These are phyloP conservation scores for Polymixis flavicincta DNA, from an alignment of 2,888 invertebrate genomes.

Conservation along the genomic window DNA sequence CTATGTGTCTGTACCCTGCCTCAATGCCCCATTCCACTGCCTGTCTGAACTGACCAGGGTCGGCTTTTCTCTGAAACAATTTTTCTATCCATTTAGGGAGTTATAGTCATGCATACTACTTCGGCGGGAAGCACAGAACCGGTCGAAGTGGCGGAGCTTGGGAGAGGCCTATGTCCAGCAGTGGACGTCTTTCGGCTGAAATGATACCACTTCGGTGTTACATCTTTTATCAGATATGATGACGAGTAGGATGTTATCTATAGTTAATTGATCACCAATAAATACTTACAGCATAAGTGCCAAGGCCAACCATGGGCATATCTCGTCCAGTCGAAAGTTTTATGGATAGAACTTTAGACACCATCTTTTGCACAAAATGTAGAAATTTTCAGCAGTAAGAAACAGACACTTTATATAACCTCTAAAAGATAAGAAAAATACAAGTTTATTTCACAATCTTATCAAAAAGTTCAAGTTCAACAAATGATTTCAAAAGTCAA, in stretches of 20 bases:
- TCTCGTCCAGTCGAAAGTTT: conserved; percentile 88
- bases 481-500: conserved; percentile 2
- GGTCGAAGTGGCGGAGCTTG: too few species aligned
- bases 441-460: conserved; percentile 1
- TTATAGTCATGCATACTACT: neutral
- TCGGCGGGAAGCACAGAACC: too few species aligned
- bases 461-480: conserved; percentile 36
- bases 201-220: neutral
- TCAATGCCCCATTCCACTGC: conserved; percentile 89
- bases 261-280: neutral
- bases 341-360: conserved; percentile 78
- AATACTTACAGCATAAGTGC: conserved; percentile 91
- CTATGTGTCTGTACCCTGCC: conserved; percentile 89
- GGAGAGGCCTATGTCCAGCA: too few species aligned
- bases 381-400: neutral
- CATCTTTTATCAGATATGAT: neutral
- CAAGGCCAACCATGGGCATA: conserved; percentile 92
- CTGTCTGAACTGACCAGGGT: conserved; percentile 78
- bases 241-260: neutral
- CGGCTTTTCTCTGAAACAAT: conserved; percentile 78
- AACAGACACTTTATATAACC: neutral
- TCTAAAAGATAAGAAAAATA: neutral
- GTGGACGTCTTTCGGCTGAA: too few species aligned
- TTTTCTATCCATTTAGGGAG: neutral
- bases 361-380: conserved; percentile 67